These are phyloP conservation scores for Pelecanoides urinatrix DNA, from an alignment of 2,113 vertebrate species.

Conservation along the genomic window DNA sequence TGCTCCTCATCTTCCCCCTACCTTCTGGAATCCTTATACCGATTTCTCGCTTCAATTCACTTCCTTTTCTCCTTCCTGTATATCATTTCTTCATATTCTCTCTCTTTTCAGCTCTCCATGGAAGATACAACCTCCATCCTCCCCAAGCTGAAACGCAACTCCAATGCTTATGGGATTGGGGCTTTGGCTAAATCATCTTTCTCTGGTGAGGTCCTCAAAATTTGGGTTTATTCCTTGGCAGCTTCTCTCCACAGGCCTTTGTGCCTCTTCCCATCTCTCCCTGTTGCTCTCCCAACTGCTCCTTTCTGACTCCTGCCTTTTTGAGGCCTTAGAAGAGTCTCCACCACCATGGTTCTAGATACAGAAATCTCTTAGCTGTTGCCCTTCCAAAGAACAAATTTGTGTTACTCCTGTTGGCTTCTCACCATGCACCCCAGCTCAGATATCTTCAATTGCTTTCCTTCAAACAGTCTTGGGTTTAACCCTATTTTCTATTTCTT, in stretches of 20 bases:
- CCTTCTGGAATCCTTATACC: not conserved
- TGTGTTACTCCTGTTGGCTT: not conserved
- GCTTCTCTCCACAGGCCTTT: not conserved
- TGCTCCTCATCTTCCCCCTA: slow-evolving; percentile 14
- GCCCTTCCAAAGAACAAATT: not conserved
- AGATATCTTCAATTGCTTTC: not conserved
- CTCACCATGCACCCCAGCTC: not conserved
- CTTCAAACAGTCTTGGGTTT: not conserved
- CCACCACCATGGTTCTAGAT: not conserved
- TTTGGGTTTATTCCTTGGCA: not conserved
- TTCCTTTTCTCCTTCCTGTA: slow-evolving; percentile 44
- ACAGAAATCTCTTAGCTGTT: not conserved
- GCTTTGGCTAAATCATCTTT: slow-evolving; percentile 99
- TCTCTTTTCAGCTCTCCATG: slow-evolving; percentile 92
- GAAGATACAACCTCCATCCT: slow-evolving; percentile 99
- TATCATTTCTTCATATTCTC: slow-evolving; percentile 67
- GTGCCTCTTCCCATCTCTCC: not conserved
- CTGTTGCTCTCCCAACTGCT: not conserved
- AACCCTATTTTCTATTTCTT: slow-evolving; percentile 4
- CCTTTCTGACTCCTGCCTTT: not conserved
- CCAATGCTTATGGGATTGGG: slow-evolving; percentile 96
- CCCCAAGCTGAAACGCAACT: slow-evolving; percentile 93
- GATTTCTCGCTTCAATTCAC: slow-evolving; percentile 52
- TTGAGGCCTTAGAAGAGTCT: not conserved
- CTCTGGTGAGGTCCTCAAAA: slow-evolving; percentile 84